Evolutionary conservation across 1,140 invertebrate genomes (phyloP).

Genomic region (Pissodes strobi): DNA sequence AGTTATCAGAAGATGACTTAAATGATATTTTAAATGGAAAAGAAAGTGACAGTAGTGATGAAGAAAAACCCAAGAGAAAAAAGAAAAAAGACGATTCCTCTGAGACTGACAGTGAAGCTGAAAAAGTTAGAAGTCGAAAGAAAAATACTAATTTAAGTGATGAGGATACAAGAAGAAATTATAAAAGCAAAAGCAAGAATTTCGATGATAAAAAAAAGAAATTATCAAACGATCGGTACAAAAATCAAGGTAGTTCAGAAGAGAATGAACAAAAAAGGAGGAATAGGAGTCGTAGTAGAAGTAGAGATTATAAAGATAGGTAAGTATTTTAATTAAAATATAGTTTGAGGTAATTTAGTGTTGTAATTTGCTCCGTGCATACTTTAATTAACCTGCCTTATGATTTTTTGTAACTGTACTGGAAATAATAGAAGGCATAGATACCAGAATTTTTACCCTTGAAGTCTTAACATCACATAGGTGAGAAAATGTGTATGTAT

Average conservation of each 20-base stretch:
- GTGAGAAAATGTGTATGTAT: too few relatives aligned
- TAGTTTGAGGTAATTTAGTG: too few relatives aligned
- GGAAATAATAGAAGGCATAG: too few relatives aligned
- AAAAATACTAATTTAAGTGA: conserved; percentile 7
- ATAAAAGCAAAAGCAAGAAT: conserved; percentile 27
- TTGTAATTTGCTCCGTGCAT: too few relatives aligned
- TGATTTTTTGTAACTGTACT: too few relatives aligned
- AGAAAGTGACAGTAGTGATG: conserved; percentile 52
- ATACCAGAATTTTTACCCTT: too few relatives aligned
- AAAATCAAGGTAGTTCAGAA: background rate
- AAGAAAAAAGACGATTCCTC: conserved; percentile 17
- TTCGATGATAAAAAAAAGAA: background rate
- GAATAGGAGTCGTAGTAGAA: background rate
- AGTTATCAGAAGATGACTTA: conserved; percentile 59
- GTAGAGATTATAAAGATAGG: background rate
- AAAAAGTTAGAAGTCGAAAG: conserved; percentile 34
- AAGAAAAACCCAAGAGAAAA: conserved; percentile 39
- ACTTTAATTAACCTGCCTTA: too few relatives aligned
- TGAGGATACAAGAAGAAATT: conserved; percentile 30
- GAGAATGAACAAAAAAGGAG: background rate
- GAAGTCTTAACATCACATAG: too few relatives aligned
- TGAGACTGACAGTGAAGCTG: conserved; percentile 23
- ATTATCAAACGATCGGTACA: background rate
- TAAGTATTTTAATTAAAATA: too few relatives aligned
- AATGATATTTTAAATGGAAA: conserved; percentile 58